These are phyloP conservation scores for Empidonax traillii DNA, from an alignment of 2,113 vertebrate genomes.

Conservation along the genomic window DNA sequence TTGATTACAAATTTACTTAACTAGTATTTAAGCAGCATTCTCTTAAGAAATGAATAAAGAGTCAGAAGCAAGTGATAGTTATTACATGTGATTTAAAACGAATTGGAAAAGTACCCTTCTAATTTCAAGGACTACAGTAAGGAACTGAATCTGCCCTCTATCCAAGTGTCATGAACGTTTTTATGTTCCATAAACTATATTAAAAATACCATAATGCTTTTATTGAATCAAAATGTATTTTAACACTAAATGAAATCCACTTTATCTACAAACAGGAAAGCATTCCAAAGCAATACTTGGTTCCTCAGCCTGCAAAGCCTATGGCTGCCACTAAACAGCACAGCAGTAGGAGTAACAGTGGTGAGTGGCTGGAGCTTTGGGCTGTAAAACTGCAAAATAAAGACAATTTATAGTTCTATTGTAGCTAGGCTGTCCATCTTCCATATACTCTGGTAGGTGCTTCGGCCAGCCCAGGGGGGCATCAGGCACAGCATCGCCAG, in stretches of 20 bases:
- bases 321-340: rapidly evolving
- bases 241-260: conserved; percentile 25
- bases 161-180: background rate
- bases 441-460: background rate
- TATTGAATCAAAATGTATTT: conserved; percentile 8
- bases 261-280: background rate
- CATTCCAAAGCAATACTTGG: background rate
- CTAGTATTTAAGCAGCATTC: conserved; percentile 37
- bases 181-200: background rate
- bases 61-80: background rate
- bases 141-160: background rate
- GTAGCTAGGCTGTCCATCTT: background rate
- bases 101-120: background rate
- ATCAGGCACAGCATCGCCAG: background rate
- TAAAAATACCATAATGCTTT: conserved; percentile 15
- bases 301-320: background rate
- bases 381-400: background rate
- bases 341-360: background rate
- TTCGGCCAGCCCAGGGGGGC: background rate
- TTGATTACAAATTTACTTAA: conserved; percentile 17
- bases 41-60: conserved; percentile 36
- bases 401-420: background rate
- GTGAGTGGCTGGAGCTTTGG: background rate
- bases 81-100: conserved; percentile 14
- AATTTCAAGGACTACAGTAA: background rate